Conservation (phyloP, 2,113 vertebrate species). For the Pluvianellus socialis region DNA sequence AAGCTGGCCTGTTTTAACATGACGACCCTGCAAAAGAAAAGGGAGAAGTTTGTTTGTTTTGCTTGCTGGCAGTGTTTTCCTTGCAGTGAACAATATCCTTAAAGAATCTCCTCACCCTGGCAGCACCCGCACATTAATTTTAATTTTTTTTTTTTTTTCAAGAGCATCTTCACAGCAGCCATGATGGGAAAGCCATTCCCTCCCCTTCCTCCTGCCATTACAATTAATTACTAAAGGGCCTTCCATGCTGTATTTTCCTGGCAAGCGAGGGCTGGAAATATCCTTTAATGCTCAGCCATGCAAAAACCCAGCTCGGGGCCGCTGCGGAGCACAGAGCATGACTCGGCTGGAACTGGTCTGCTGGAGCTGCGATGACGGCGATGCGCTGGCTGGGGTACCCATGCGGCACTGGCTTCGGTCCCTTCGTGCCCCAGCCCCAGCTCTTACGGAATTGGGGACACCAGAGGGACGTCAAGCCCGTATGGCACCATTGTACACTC, state of each 20-base stretch:
- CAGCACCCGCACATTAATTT: not conserved
- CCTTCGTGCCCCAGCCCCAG: fast-evolving
- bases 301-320: not conserved
- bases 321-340: constrained; percentile 3
- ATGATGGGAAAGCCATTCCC: constrained; percentile 26
- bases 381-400: not conserved
- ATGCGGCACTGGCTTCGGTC: fast-evolving
- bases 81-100: not conserved
- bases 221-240: constrained; percentile 33
- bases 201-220: constrained; percentile 32
- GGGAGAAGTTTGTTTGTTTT: constrained; percentile 11
- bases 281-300: constrained; percentile 34
- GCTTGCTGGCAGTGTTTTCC: not conserved
- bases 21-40: constrained; percentile 87
- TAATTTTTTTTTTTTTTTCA: not conserved
- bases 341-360: not conserved
- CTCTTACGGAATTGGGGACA: not conserved
- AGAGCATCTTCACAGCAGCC: constrained; percentile 41
- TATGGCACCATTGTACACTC: not conserved
- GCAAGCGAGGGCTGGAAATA: constrained; percentile 37
- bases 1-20: constrained; percentile 98
- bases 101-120: not conserved
- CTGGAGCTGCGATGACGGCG: not conserved
- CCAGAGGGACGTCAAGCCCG: not conserved
- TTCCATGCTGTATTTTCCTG: not conserved